Evolutionary conservation across 2,888 invertebrate genomes (phyloP).

Genomic region (Tipula unca): DNA sequence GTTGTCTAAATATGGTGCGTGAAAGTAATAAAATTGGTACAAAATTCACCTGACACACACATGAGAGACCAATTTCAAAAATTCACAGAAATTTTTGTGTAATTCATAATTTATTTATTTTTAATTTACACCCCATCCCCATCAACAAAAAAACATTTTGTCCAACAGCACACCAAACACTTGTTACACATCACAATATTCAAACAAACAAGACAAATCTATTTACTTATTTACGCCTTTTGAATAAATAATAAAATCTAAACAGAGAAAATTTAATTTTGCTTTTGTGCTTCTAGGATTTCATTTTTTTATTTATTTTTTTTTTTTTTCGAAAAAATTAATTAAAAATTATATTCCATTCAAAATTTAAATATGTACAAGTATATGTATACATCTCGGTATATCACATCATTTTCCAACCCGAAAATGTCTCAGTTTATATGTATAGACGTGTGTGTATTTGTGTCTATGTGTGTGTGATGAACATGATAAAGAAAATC

Average conservation of each 20-base stretch:
- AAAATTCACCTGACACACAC: neutral
- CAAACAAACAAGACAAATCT: constrained; percentile 4
- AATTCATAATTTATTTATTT: neutral
- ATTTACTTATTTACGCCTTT: constrained; percentile 4
- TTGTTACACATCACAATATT: neutral
- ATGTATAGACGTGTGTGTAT: too few species aligned
- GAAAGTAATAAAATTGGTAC: neutral
- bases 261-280: neutral
- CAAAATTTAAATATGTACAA: neutral
- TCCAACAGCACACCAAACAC: neutral
- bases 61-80: neutral
- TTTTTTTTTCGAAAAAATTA: neutral
- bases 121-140: neutral
- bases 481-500: neutral
- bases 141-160: neutral
- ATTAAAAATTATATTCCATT: neutral
- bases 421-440: too few species aligned
- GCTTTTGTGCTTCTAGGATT: neutral
- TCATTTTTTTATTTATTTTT: neutral
- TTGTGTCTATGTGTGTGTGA: neutral
- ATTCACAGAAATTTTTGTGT: neutral
- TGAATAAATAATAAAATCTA: neutral
- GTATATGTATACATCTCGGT: neutral
- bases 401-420: neutral
- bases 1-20: too few species aligned